Percentiles rank a stretch among this genome's conserved stretches.
These are phyloP conservation scores for Erpornis zantholeuca DNA, from an alignment of 2,113 vertebrate species.

Conservation along the genomic window DNA sequence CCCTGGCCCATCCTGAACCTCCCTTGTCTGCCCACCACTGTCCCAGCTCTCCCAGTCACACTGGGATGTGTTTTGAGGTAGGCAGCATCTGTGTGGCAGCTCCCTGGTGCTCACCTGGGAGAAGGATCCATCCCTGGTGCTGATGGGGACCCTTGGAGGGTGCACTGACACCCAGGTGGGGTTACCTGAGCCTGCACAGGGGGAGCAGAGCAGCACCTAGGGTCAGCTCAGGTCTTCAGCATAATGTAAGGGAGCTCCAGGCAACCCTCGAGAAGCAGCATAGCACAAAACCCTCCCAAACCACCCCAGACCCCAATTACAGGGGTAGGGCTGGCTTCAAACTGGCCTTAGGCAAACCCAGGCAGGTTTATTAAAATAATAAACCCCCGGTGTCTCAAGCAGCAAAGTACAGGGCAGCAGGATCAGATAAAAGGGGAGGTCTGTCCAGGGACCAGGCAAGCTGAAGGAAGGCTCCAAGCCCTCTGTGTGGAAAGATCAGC, in stretches of 20 bases:
- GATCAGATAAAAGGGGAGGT: slow-evolving; percentile 14
- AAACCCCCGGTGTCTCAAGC: not conserved
- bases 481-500: not conserved
- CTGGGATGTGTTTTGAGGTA: not conserved
- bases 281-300: not conserved
- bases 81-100: not conserved
- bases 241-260: not conserved
- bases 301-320: slow-evolving; percentile 9
- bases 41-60: not conserved
- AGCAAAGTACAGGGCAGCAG: not conserved
- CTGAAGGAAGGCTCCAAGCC: not conserved
- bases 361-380: slow-evolving; percentile 16
- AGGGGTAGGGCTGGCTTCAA: not conserved
- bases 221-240: not conserved
- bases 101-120: not conserved
- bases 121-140: not conserved
- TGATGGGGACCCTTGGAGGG: not conserved
- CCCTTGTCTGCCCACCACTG: not conserved
- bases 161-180: not conserved
- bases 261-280: not conserved
- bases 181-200: not conserved
- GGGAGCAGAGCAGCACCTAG: not conserved
- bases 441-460: not conserved
- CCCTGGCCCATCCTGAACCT: not conserved
- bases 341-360: not conserved